phyloP scores from a whole-genome alignment of 2,888 invertebrate species.

The Nomada ruficornis region DNA sequence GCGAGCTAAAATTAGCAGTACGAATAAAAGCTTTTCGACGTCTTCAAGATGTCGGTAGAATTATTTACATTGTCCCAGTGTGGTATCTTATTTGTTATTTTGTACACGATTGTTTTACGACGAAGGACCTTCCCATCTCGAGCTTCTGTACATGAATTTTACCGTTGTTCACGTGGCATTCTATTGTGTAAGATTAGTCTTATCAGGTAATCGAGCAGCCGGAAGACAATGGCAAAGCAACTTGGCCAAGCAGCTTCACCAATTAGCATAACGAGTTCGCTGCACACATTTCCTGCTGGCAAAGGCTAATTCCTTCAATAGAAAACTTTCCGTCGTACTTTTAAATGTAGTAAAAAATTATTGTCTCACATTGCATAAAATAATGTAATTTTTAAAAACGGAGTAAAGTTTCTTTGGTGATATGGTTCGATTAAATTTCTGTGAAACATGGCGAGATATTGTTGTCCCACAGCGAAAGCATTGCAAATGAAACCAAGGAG shows the following conservation, averaged over 20 bases:
- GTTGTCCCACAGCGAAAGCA: slow-evolving; percentile 5
- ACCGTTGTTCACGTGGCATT: slow-evolving; percentile 10
- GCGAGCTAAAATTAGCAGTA: not conserved
- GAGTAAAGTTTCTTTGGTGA: not conserved
- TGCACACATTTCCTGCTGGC: slow-evolving; percentile 44
- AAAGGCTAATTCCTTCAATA: slow-evolving; percentile 34
- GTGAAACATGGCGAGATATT: slow-evolving; percentile 10
- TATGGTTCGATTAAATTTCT: not conserved
- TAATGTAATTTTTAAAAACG: not conserved
- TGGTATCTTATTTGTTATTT: not conserved
- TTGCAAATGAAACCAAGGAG: slow-evolving; percentile 40
- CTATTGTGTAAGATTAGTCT: slow-evolving; percentile 37
- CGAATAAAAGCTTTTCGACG: not conserved
- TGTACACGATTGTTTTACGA: slow-evolving; percentile 13
- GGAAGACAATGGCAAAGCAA: slow-evolving; percentile 50
- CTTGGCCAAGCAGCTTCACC: slow-evolving; percentile 46
- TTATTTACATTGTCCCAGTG: not conserved
- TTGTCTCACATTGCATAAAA: not conserved
- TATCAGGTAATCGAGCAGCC: slow-evolving; percentile 56
- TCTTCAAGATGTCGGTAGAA: not conserved
- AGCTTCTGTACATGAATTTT: slow-evolving; percentile 27
- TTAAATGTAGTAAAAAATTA: slow-evolving; percentile 6
- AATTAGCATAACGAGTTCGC: slow-evolving; percentile 66
- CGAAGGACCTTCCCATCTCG: not conserved
- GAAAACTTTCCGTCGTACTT: slow-evolving; percentile 18